Evolutionary conservation across 2,888 invertebrate species (phyloP).

Genomic region (Maniola hyperantus): DNA sequence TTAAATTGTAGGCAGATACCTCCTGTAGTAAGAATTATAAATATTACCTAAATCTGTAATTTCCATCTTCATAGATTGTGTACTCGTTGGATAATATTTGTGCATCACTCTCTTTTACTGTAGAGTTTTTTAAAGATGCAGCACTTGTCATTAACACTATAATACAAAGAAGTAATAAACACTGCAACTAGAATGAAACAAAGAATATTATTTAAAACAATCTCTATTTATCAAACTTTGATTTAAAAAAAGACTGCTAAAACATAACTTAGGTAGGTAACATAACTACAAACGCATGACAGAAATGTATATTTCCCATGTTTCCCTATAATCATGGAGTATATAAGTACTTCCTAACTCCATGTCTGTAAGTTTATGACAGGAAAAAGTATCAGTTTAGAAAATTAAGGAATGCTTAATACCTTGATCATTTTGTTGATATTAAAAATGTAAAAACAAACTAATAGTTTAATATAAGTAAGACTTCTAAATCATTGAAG

Average conservation of each 20-base stretch:
- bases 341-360: too few relatives aligned
- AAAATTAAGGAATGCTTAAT: neutral
- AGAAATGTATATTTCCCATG: neutral
- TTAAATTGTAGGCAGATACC: too few relatives aligned
- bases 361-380: neutral
- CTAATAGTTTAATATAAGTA: neutral
- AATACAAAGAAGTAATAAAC: neutral
- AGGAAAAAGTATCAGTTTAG: neutral
- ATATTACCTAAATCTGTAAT: constrained; percentile 49
- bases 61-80: constrained; percentile 43
- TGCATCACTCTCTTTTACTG: constrained; percentile 34
- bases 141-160: constrained; percentile 4
- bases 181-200: constrained; percentile 9
- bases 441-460: neutral
- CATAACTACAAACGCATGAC: too few relatives aligned
- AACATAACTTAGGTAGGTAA: too few relatives aligned
- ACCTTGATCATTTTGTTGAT: neutral
- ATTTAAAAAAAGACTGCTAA: too few relatives aligned
- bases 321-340: too few relatives aligned
- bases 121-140: constrained; percentile 7
- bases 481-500: neutral
- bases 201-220: neutral
- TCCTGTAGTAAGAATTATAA: too few relatives aligned
- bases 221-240: too few relatives aligned
- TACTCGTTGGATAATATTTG: constrained; percentile 37